Evolutionary conservation across 2,113 vertebrate species (phyloP).

Genomic region (Chrysemys picta): DNA sequence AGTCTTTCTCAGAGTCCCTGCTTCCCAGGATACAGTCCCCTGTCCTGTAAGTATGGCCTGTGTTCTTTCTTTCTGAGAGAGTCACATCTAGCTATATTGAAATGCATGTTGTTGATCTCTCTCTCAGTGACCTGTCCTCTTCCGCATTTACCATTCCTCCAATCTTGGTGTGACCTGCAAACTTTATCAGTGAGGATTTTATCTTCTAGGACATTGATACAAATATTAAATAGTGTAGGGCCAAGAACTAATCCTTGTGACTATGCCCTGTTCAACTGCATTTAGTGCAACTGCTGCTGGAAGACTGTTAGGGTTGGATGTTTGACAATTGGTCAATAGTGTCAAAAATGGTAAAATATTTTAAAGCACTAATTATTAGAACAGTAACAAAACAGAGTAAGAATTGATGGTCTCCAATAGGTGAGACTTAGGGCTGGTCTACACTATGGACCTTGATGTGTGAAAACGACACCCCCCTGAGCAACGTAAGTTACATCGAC

Average conservation of each 20-base stretch:
- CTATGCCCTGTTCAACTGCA: neutral
- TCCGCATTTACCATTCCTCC: neutral
- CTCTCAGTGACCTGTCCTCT: neutral
- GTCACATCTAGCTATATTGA: neutral
- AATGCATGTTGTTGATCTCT: neutral
- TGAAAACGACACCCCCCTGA: too few species aligned
- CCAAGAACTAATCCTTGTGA: neutral
- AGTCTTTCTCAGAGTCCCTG: neutral
- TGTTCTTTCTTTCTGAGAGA: neutral
- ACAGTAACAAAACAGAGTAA: too few species aligned
- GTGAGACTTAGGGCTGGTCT: too few species aligned
- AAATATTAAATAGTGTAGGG: neutral
- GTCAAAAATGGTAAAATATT: too few species aligned
- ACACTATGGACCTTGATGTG: too few species aligned
- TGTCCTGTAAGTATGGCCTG: neutral
- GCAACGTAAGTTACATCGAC: too few species aligned
- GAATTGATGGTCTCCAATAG: too few species aligned
- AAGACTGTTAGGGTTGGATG: too few species aligned
- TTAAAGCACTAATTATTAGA: too few species aligned
- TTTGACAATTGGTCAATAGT: too few species aligned
- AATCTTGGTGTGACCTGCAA: neutral
- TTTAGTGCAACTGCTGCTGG: neutral
- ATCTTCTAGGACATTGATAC: neutral
- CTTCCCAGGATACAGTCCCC: neutral
- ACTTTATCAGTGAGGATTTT: neutral